Percentiles rank a stretch among this genome's conserved stretches.
Evolutionary conservation across 64 coral and sea anemone genomes (phyloP).

Genomic region (Stichodactyla helianthus): DNA sequence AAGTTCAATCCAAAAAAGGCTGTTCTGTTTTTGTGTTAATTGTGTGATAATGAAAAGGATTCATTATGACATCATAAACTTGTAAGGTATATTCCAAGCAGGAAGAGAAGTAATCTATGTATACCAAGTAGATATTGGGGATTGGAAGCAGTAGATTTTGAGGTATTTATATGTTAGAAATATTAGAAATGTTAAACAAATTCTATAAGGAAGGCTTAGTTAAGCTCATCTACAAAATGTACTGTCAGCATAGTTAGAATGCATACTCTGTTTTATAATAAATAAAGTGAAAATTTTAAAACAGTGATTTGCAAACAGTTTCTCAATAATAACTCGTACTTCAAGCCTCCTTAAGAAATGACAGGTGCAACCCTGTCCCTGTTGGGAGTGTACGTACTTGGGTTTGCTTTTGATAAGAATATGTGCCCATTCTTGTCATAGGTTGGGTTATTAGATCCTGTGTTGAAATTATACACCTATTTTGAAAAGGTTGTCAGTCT

Average conservation of each 20-base stretch:
- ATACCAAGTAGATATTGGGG: conserved; percentile 11
- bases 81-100: not conserved
- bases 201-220: not conserved
- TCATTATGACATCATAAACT: not conserved
- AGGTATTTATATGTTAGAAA: conserved; percentile 7
- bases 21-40: too few species aligned
- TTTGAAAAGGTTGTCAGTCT: too few species aligned
- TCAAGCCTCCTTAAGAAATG: too few species aligned
- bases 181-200: conserved; percentile 4
- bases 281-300: conserved; percentile 13
- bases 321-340: not conserved
- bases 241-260: not conserved
- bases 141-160: not conserved
- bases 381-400: too few species aligned
- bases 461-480: too few species aligned
- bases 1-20: too few species aligned
- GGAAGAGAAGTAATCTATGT: not conserved
- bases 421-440: too few species aligned
- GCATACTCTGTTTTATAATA: conserved; percentile 10
- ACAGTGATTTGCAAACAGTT: not conserved
- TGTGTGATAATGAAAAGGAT: too few species aligned
- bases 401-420: too few species aligned
- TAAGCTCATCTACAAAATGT: not conserved
- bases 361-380: too few species aligned
- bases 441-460: too few species aligned